Evolutionary conservation across 1,140 invertebrate genomes (phyloP).

Genomic region (Babylonia areolata): DNA sequence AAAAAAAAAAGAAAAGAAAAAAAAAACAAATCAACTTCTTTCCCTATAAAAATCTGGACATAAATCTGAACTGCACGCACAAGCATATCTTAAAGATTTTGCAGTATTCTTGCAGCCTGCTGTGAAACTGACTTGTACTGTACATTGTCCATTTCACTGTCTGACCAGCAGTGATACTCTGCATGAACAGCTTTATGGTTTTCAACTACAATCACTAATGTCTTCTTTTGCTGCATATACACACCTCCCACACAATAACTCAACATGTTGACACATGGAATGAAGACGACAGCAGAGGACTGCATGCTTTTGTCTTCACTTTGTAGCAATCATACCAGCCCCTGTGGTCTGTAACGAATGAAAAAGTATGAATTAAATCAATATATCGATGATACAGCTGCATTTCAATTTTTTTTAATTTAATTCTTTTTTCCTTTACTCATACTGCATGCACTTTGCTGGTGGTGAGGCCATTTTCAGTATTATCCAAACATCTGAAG

Average conservation of each 20-base stretch:
- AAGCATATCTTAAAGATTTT: background rate
- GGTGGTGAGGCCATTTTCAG: no score
- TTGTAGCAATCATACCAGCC: constrained; percentile 24
- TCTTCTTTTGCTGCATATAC: background rate
- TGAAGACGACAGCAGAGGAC: background rate
- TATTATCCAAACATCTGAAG: no score
- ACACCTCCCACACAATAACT: background rate
- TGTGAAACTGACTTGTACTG: background rate
- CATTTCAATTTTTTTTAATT: no score
- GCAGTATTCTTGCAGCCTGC: background rate
- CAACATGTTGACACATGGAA: background rate
- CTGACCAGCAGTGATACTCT: background rate
- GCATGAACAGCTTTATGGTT: background rate
- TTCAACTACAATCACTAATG: background rate
- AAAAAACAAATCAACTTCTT: no score
- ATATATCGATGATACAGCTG: no score
- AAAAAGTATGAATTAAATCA: background rate
- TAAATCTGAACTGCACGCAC: background rate
- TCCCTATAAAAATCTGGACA: background rate
- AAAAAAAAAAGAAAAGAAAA: no score
- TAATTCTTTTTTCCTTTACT: no score
- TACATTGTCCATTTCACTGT: background rate
- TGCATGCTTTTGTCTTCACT: no score
- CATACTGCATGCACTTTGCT: no score
- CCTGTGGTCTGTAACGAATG: constrained; percentile 23